A percentile compares a stretch with the other conserved stretches of the same genome.
phyloP scores from a whole-genome alignment of 2,888 invertebrate genomes.

The Drosophila buzzatii region DNA sequence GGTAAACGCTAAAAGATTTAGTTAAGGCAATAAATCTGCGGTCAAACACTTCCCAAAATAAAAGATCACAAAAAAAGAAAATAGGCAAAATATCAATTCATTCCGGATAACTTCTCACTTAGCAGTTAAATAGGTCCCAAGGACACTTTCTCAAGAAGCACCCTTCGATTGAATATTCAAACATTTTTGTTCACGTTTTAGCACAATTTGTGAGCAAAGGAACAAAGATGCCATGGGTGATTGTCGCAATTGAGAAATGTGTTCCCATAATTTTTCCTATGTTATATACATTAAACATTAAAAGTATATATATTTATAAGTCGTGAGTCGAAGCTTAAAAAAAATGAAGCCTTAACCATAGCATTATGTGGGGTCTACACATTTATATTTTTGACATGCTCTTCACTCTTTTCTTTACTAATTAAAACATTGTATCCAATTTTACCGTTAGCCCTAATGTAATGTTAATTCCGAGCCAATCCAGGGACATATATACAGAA shows the following conservation, averaged over 20 bases:
- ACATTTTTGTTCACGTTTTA: conserved; percentile 42
- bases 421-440: conserved; percentile 49
- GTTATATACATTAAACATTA: neutral
- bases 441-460: conserved; percentile 32
- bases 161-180: conserved; percentile 38
- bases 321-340: no score
- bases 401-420: conserved; percentile 12
- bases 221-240: conserved; percentile 36
- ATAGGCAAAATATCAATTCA: conserved; percentile 49
- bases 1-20: conserved; percentile 37
- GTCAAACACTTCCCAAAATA: conserved; percentile 63
- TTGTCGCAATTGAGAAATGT: conserved; percentile 46
- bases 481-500: conserved; percentile 22
- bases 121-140: conserved; percentile 30
- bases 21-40: conserved; percentile 74
- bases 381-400: conserved; percentile 11
- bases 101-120: conserved; percentile 23
- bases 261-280: conserved; percentile 33
- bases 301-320: neutral
- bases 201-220: conserved; percentile 16
- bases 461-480: conserved; percentile 43
- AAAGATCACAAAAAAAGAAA: conserved; percentile 53
- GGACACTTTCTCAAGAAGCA: conserved; percentile 7
- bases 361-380: conserved; percentile 20
- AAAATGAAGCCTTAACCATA: neutral